Base-by-base conservation (phyloP, 2,113 vertebrate genomes). In the Crotalus helleri region DNA sequence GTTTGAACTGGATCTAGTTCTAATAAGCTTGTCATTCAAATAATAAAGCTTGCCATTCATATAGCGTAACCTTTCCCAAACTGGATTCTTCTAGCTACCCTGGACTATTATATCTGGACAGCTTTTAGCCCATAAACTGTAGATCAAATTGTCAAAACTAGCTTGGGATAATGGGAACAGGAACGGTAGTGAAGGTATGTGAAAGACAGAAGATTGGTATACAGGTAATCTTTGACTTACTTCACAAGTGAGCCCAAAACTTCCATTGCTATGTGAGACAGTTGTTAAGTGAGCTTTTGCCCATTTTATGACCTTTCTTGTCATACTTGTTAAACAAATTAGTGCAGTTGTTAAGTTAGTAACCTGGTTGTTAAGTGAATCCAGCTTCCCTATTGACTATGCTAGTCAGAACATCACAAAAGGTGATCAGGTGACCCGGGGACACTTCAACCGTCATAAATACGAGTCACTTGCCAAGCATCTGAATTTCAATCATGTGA, bases 1-100 rank as follows among this genome's bases (percentile, higher is more conserved):
- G 0, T 54, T 88, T 87, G 93, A 94, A 93, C 95, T 3, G 95
- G 91, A 94, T 23, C 44, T 54, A 39, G 89, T 74, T 95, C 93
- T 94, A 96, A 87, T 87, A 24, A 64, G 24, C 3, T 33, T 59
- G 33, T 46, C 85, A 87, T 58, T 53, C 6, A 6, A 86, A 61
- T 87, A 53, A 87, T 23, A 92, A 33, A 39, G 33, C 11, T 24
- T 61, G 33, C 29, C 58, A 87, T 58, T 87, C 33, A 44, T 81
- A 81, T 39, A 39, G 19, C 2, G 3, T 81, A 81, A 81, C 3
- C 33, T 81, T 81, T 21, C 74, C 33, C 33, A 81, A 81, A 44
- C 74, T 44, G 33, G 19, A 21, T 81, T 44, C 74, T 7, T 81
- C 6, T 44, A 21, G 74, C 19, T 81, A 44, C 7, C 19, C 7